Percentiles rank a stretch among this genome's conserved stretches.
phyloP scores from a whole-genome alignment of 1,140 invertebrate genomes.

The Plutomurus gul region DNA sequence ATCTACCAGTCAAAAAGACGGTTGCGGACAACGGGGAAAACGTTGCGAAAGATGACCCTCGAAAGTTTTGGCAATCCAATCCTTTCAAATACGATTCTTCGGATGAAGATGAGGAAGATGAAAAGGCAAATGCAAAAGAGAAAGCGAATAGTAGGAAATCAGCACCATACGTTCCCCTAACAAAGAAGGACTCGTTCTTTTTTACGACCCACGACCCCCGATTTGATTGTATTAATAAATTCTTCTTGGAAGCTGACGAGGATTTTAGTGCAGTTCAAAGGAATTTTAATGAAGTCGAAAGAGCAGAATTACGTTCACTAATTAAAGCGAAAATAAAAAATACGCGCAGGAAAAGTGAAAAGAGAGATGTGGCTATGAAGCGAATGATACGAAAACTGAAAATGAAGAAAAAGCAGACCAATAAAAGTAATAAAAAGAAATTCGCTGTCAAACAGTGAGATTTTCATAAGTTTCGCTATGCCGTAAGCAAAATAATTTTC shows the following conservation, averaged over 20 bases:
- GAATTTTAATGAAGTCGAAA: not conserved
- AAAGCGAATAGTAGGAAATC: not conserved
- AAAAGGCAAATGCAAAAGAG: not conserved
- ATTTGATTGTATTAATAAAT: slow-evolving; percentile 24
- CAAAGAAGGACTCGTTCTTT: not conserved
- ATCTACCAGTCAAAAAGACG: not conserved
- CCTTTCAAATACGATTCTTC: slow-evolving; percentile 50
- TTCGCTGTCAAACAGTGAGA: not conserved
- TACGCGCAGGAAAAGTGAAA: slow-evolving; percentile 30
- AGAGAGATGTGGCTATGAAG: not conserved
- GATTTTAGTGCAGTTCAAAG: not conserved
- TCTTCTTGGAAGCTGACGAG: slow-evolving; percentile 27
- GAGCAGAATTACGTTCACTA: slow-evolving; percentile 29
- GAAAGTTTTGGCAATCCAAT: slow-evolving; percentile 43
- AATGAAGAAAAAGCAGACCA: not conserved
- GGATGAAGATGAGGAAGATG: slow-evolving; percentile 42
- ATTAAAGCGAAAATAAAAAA: slow-evolving; percentile 38
- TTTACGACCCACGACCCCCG: not conserved
- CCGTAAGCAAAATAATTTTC: not conserved
- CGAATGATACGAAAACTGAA: slow-evolving; percentile 4
- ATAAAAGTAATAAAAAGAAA: not conserved
- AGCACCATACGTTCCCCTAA: not conserved
- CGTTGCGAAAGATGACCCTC: not conserved
- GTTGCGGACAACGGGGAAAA: not conserved
- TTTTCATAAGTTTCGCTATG: not conserved